Evolutionary conservation across 2,113 vertebrate species (phyloP).

Genomic region (Pygoscelis adeliae): DNA sequence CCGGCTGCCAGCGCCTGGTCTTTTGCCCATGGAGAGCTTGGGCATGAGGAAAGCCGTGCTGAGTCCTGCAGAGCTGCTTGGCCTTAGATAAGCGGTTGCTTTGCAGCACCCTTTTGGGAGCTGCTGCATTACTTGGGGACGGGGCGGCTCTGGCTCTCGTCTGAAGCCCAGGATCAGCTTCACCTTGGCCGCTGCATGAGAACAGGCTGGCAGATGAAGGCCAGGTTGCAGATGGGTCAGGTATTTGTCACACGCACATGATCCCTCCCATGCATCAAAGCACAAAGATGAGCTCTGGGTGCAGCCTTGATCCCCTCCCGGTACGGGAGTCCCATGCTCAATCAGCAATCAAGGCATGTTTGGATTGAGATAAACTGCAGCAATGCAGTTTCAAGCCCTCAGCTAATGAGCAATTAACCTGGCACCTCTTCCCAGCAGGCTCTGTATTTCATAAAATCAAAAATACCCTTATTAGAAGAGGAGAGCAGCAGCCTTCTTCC

Average conservation of each 20-base stretch:
- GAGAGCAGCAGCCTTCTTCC: not conserved
- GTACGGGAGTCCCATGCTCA: not conserved
- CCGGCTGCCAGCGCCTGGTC: not conserved
- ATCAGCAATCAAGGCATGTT: not conserved
- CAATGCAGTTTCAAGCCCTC: not conserved
- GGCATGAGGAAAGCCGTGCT: rapidly evolving
- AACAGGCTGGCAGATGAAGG: not conserved
- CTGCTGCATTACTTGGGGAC: rapidly evolving
- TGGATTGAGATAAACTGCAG: not conserved
- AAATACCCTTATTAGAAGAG: not conserved
- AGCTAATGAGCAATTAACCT: not conserved
- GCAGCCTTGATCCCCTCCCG: not conserved
- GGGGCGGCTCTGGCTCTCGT: not conserved
- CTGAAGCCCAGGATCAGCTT: not conserved
- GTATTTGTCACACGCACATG: rapidly evolving
- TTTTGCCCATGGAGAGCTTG: rapidly evolving
- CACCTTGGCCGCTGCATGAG: rapidly evolving
- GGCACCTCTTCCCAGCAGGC: not conserved
- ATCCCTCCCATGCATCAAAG: not conserved
- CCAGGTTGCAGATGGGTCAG: rapidly evolving
- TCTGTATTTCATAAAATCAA: not conserved
- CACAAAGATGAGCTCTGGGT: not conserved
- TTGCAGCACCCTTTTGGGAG: not conserved
- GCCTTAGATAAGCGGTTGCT: not conserved
- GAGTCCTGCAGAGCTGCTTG: not conserved